A percentile compares a stretch with the other conserved stretches of the same genome.
These are phyloP conservation scores for Diadromus collaris DNA, from an alignment of 2,888 invertebrate species.

Conservation along the genomic window DNA sequence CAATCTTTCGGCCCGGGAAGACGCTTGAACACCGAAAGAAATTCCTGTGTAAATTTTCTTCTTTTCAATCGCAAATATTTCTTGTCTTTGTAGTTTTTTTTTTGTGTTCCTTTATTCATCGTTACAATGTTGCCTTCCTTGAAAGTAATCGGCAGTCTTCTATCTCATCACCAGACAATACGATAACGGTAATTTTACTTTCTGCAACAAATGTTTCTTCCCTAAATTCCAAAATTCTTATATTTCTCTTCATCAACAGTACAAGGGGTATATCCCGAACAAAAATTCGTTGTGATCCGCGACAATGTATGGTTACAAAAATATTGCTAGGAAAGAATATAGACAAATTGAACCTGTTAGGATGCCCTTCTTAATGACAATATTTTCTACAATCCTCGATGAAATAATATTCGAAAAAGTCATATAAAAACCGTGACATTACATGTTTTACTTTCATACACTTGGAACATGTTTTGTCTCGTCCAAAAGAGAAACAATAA, in stretches of 20 bases:
- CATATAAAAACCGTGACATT: background rate
- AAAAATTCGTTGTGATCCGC: background rate
- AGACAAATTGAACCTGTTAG: too few relatives aligned
- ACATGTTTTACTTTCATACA: too few relatives aligned
- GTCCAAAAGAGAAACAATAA: background rate
- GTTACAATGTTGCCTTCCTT: constrained; percentile 6
- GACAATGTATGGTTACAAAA: too few relatives aligned
- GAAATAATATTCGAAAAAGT: too few relatives aligned
- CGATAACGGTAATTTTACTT: constrained; percentile 28
- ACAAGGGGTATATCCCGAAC: constrained; percentile 14
- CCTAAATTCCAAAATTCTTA: constrained; percentile 20
- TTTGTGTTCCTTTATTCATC: constrained; percentile 35
- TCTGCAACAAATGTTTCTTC: constrained; percentile 34
- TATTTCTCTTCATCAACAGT: constrained; percentile 21
- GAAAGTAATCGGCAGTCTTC: background rate
- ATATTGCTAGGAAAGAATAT: too few relatives aligned
- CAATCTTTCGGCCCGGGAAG: constrained; percentile 36
- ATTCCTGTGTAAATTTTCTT: constrained; percentile 35
- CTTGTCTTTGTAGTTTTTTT: constrained; percentile 29
- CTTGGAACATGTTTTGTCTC: too few relatives aligned
- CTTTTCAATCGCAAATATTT: constrained; percentile 35
- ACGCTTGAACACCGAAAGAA: constrained; percentile 26
- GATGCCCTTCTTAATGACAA: too few relatives aligned
- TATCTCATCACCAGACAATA: constrained; percentile 22
- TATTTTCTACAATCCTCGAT: too few relatives aligned